Evolutionary conservation across 2,888 invertebrate species (phyloP).

Genomic region (Keiferia lycopersicella): DNA sequence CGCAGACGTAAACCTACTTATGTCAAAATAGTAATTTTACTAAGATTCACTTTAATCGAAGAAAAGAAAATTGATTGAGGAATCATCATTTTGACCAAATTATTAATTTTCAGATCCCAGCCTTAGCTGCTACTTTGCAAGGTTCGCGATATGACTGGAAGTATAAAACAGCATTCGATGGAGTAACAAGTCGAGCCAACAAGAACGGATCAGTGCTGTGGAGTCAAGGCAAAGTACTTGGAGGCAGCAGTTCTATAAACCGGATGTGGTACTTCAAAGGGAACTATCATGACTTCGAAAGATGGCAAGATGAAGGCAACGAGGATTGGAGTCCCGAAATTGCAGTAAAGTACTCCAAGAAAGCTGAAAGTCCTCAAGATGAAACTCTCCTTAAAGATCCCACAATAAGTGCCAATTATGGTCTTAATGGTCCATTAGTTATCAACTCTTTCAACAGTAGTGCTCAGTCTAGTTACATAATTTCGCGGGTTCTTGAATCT

Average conservation of each 20-base stretch:
- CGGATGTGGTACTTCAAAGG: conserved; percentile 81
- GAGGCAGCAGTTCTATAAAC: conserved; percentile 80
- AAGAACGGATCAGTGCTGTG: conserved; percentile 58
- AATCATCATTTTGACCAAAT: too few species aligned
- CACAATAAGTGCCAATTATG: conserved; percentile 52
- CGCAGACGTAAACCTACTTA: too few species aligned
- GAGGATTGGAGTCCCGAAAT: conserved; percentile 77
- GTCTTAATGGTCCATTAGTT: conserved; percentile 67
- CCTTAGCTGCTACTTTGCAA: conserved; percentile 35
- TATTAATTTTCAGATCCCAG: conserved; percentile 44
- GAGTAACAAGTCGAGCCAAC: conserved; percentile 85
- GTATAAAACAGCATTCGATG: conserved; percentile 89
- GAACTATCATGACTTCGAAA: conserved; percentile 68
- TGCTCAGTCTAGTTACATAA: conserved; percentile 47
- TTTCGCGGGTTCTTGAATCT: conserved; percentile 52
- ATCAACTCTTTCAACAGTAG: conserved; percentile 65
- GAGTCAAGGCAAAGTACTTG: conserved; percentile 84
- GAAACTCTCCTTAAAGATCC: conserved; percentile 40
- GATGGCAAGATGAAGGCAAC: conserved; percentile 79
- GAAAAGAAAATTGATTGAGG: too few species aligned
- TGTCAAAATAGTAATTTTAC: too few species aligned
- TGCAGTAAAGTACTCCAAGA: conserved; percentile 70
- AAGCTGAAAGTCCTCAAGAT: conserved; percentile 70
- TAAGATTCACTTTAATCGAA: too few species aligned
- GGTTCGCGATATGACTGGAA: conserved; percentile 87